Base-by-base conservation (phyloP, 2,888 invertebrate species). In the Cristatella mucedo region DNA sequence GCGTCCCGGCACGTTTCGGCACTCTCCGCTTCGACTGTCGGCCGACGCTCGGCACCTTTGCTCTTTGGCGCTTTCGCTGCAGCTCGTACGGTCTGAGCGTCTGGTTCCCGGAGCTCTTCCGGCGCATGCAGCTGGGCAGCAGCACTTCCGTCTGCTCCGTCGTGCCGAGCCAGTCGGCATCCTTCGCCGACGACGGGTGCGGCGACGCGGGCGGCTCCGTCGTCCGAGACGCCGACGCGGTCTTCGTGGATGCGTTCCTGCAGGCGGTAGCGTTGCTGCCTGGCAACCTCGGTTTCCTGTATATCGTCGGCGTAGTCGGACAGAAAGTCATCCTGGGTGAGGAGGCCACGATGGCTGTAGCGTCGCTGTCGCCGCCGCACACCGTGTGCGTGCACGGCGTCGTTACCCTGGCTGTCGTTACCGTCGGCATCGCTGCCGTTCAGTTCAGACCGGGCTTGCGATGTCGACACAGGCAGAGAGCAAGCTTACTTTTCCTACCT, bases 91-190 rank as follows among this genome's bases (percentile, higher is more conserved):
- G 87, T 30, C 71, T 89, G 40, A 85, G 85, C 82, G 84, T 89
- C 82, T 89, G 89, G 89, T 86, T 87, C 69, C 87, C 87, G 0
- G 86, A 87, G 68, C 73, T 89, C 59, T 89, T 87, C 69, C 82
- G 81, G 63, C 78, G 86, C 50, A 61, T 61, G 47, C 69, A 66
- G 62, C 65, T 58, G 45, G 18, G 5, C 19, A 21, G 26, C 5
- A 15, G 13, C 4, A 36, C 36, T 4, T 36, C 36, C n/a, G 18
- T 41, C 13, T 41, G 38, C 15, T 13, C 16, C 11, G n/a, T n/a
- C n/a, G n/a, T n/a, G n/a, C n/a, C 33, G 5, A 36, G 26, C 24
- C n/a, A 21, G 5, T 18, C 36, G 4, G n/a, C n/a, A n/a, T n/a
- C n/a, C n/a, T 29, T 29, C 9, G 5, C 6, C 9, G 6, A 20